These are phyloP conservation scores for Papilio dardanus DNA, from an alignment of 1,140 invertebrate species.

Conservation along the genomic window DNA sequence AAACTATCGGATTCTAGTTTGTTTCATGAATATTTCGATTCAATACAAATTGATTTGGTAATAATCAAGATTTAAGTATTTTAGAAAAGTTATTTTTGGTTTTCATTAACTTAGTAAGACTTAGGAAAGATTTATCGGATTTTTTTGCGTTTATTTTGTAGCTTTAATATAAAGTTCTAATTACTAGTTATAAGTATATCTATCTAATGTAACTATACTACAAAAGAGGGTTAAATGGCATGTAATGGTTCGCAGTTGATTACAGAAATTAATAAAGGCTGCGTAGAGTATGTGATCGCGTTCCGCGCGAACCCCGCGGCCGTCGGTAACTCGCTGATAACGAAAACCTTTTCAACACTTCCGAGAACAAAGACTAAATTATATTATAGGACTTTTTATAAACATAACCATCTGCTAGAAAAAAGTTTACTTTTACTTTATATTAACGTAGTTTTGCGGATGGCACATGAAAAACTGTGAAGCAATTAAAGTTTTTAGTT, in stretches of 20 bases:
- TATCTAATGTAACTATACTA: background rate
- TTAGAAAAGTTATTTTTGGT: too few relatives aligned
- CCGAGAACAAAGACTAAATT: background rate
- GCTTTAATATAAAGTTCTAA: too few relatives aligned
- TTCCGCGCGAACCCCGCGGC: background rate
- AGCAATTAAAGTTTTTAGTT: too few relatives aligned
- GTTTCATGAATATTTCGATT: too few relatives aligned
- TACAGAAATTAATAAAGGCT: conserved; percentile 30
- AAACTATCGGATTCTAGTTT: too few relatives aligned
- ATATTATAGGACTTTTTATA: conserved; percentile 6
- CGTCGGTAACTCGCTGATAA: conserved; percentile 1
- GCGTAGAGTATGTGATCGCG: background rate
- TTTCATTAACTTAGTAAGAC: too few relatives aligned
- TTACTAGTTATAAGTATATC: background rate
- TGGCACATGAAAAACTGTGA: too few relatives aligned
- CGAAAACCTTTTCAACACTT: background rate
- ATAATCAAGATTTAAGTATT: too few relatives aligned
- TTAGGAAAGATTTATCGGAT: background rate
- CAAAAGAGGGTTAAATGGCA: background rate
- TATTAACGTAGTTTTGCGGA: too few relatives aligned
- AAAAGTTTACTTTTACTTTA: too few relatives aligned
- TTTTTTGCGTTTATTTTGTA: background rate
- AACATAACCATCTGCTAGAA: background rate
- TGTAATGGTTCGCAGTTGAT: conserved; percentile 10
- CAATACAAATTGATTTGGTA: too few relatives aligned